Conservation (phyloP, 2,113 vertebrate species). For the Leptocoma aspasia region DNA sequence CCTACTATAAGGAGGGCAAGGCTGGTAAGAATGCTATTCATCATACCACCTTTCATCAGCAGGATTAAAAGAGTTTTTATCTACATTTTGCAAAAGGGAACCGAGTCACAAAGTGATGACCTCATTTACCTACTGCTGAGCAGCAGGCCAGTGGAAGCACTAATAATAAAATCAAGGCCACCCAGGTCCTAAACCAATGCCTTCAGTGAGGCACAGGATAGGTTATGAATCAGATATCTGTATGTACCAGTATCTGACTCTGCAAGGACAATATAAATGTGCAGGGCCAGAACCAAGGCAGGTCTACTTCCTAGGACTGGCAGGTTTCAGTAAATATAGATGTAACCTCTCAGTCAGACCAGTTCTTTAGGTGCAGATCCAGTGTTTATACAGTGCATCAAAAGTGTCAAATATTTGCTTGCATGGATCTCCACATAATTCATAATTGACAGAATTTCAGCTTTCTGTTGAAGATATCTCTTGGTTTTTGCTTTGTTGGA, state of each 20-base stretch:
- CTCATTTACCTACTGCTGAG: slow-evolving; percentile 63
- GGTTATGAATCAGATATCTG: slow-evolving; percentile 38
- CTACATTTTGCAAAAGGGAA: slow-evolving; percentile 54
- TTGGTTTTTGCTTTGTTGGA: background rate
- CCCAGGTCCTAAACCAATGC: slow-evolving; percentile 28
- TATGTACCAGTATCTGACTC: background rate
- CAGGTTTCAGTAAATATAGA: background rate
- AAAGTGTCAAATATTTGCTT: background rate
- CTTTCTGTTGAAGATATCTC: background rate
- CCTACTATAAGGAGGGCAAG: slow-evolving; percentile 33
- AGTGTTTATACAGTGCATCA: background rate
- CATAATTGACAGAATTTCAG: background rate
- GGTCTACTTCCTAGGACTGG: background rate
- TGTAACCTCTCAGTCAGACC: background rate
- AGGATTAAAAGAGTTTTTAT: slow-evolving; percentile 66
- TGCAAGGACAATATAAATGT: background rate
- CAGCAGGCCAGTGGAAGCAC: slow-evolving; percentile 32
- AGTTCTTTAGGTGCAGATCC: background rate
- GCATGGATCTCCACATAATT: background rate
- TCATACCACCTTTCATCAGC: slow-evolving; percentile 53
- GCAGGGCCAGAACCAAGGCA: background rate
- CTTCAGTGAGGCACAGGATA: background rate
- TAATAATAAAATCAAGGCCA: slow-evolving; percentile 65
- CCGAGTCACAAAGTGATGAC: slow-evolving; percentile 18
- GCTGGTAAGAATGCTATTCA: slow-evolving; percentile 49